phyloP scores from a whole-genome alignment of 2,113 vertebrate species.

The Morone chrysops region DNA sequence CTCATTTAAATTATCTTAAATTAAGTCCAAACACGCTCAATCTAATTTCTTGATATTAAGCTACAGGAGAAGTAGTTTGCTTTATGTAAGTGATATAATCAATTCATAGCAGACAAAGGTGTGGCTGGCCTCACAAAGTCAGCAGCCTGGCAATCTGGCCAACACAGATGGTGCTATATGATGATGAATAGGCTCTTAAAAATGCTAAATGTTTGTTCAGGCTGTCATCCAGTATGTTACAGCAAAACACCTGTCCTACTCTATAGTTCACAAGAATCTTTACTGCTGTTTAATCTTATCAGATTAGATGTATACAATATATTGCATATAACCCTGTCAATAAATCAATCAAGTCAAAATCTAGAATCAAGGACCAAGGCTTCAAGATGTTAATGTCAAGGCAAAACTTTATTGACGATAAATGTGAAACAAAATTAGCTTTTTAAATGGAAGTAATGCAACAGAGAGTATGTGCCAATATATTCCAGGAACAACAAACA shows the following conservation, averaged over 20 bases:
- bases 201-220: constrained; percentile 40
- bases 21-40: background rate
- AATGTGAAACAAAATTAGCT: background rate
- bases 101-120: background rate
- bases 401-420: background rate
- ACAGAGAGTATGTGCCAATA: background rate
- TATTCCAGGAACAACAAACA: constrained; percentile 13
- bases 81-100: constrained; percentile 1
- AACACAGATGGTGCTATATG: constrained; percentile 57
- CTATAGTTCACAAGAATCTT: background rate
- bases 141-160: constrained; percentile 22
- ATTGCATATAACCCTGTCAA: background rate
- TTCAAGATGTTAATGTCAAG: background rate
- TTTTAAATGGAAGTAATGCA: background rate
- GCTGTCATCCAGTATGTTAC: background rate
- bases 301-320: background rate
- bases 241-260: constrained; percentile 32
- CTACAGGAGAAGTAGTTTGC: background rate
- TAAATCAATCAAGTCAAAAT: background rate
- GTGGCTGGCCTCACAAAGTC: constrained; percentile 3
- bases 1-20: background rate
- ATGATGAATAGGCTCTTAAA: constrained; percentile 41
- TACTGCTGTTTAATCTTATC: background rate
- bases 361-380: background rate
- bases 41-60: background rate